Base-by-base conservation (phyloP, 2,797 vertebrate genomes). In the Protosalanx chinensis region DNA sequence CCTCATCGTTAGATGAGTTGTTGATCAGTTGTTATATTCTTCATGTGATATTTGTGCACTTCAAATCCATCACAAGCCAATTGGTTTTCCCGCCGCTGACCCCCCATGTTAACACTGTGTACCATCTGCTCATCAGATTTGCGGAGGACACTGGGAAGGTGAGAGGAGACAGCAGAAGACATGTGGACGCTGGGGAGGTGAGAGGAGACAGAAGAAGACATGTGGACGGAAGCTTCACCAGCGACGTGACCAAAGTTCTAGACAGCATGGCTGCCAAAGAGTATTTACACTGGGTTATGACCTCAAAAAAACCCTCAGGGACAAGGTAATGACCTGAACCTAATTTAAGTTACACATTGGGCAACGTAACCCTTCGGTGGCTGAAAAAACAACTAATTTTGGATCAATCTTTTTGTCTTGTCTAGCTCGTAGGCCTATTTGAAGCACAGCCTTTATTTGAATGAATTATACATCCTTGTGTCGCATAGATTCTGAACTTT, bases 281-380 rank as follows among this genome's bases (percentile, higher is more conserved):
- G 78, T 98, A 96, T 85, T 91, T 99, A 88, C 94, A 95, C 68
- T 98, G 98, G 97, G 90, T 98, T 87, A 95, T 98, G 90, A 93
- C 93, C 82, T 94, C 94, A 72, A 95, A 96, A 72, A 95, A 96
- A 86, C 78, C 89, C 0, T 88, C 90, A 65, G 89, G 84, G 65
- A 80, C 88, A 73, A 93, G 92, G 93, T 94, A 91, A 91, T 30
- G 23, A 18, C 62, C 27, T 29, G 27, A 20, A 18, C 64, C 49
- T 41, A 57, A 73, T 29, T 23, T 5, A 30, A 3, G 23, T 30
- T 57, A 63, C 61, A 46, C 35, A 41, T 29, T 51, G 58, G 8
- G 4, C 37, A 27, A 51, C 5, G 30, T 13, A 51, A 66, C 27
- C 64, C 12, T 60, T 60, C 58, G 10, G 23, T 37, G n/a, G 51